Evolutionary conservation across 2,888 invertebrate genomes (phyloP), one percentile per base, ranked within the genome.

Genomic region (Cryptocephalus moraei): DNA sequence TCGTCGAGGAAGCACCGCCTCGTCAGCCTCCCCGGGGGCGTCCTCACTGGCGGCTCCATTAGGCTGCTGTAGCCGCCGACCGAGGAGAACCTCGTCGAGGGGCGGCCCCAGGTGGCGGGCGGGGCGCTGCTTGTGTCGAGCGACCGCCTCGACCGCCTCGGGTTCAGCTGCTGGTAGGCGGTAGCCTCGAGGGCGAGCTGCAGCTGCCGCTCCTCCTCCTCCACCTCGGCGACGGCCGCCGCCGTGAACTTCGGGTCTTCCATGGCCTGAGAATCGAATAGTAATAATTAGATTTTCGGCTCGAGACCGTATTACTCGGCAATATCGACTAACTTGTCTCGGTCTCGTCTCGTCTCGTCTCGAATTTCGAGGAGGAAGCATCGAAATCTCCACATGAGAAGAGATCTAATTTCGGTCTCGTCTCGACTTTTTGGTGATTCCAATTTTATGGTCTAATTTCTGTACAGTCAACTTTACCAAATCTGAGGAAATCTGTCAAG

Each of bases 201-300:
- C 39, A 86, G 72, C 56, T 86, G 84, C 8, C 84, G 76, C 48
- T 64, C 62, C 62, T 87, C 86, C 64, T 85, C 85, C 47, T 84
- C 87, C 1, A 84, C 86, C 39, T 43, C 43, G 10, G 40, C 40
- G 10, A 40, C 76, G 9, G 75, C 76, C 1, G 77, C 78, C 43
- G 85, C 86, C 22, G 86, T 87, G 67, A 89, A 74, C 66, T 85
- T 84, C 33, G 89, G 88, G 70, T 90, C 87, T 67, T 83, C 82
- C 51, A 84, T 68, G 44, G 84, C 84, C 64, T 36, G 36, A 6
- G 6, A 36, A 36, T n/a, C n/a, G n/a, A n/a, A n/a, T n/a, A n/a
- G n/a, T n/a, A n/a, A n/a, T n/a, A n/a, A n/a, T n/a, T n/a, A n/a
- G n/a, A n/a, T n/a, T n/a, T n/a, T n/a, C n/a, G n/a, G n/a, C n/a